Evolutionary conservation across 2,888 invertebrate species (phyloP), one percentile per base, ranked within the genome.

Genomic region (Ormia ochracea): DNA sequence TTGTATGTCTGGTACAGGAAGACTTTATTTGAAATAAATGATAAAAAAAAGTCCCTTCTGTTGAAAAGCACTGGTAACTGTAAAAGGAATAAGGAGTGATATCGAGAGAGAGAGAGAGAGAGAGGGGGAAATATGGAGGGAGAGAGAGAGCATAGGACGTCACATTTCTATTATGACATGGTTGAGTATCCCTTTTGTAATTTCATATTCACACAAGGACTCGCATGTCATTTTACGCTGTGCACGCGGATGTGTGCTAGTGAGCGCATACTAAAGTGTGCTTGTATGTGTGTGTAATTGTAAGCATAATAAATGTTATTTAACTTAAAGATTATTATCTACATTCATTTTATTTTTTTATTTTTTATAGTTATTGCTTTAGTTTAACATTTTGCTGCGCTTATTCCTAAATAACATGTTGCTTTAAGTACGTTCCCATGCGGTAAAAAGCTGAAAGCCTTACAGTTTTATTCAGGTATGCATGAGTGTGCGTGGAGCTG

Each of bases 391-490:
- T 66, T 74, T 50, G 50, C 21, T 50, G 41, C 56, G 38, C 63
- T 76, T 63, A 52, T 56, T 76, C 54, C 45, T 17, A 56, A 63
- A 76, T 50, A 76, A 70, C 69, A 70, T 76, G 76, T 76, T 76
- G 69, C 69, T 48, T 10, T 48, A 70, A 76, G 38, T 70, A 33
- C 43, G 9, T 63, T 43, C 43, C 52, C 61, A 63, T 33, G 63
- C 23, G 31, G 12, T 50, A 5, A 0, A 23, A 19, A 26, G 19
- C n/a, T 52, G 28, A 2, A n/a, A 10, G 9, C 2, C n/a, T n/a
- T n/a, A n/a, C n/a, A n/a, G n/a, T n/a, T n/a, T n/a, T n/a, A n/a
- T n/a, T n/a, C 26, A 10, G 23, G 26, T 26, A 19, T 1, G 12
- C 10, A 23, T 45, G 21, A 0, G 41, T 3, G 31, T 61, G 14